These are phyloP conservation scores for Hypomesus transpacificus DNA, from an alignment of 2,113 vertebrate genomes.

Conservation along the genomic window DNA sequence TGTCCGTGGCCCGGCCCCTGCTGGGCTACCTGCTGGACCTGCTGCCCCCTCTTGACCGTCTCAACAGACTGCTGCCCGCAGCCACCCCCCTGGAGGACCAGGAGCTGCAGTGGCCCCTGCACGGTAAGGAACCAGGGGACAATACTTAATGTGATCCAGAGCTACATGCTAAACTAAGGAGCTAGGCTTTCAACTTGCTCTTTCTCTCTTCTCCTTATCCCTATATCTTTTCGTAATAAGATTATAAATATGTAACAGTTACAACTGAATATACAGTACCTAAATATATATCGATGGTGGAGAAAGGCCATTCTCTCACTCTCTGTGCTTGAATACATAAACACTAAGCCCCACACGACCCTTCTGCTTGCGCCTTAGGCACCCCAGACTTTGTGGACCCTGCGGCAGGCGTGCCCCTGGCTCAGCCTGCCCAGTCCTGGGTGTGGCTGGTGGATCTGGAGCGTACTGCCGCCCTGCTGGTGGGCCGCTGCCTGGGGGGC, in stretches of 20 bases:
- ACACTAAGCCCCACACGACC: too few species aligned
- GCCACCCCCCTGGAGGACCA: slow-evolving; percentile 93
- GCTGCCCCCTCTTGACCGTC: slow-evolving; percentile 88
- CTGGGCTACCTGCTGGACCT: slow-evolving; percentile 88
- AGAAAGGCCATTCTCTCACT: too few species aligned
- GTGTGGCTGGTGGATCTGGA: slow-evolving; percentile 97
- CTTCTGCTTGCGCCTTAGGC: slow-evolving; percentile 56
- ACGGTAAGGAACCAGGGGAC: slow-evolving; percentile 73
- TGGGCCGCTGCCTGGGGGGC: slow-evolving; percentile 92
- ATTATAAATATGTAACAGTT: too few species aligned
- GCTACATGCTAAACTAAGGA: too few species aligned
- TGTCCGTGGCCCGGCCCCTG: slow-evolving; percentile 89
- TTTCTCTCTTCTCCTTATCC: too few species aligned
- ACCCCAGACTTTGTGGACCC: slow-evolving; percentile 84
- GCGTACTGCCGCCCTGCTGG: slow-evolving; percentile 88
- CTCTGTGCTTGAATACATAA: too few species aligned
- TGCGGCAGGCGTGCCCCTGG: slow-evolving; percentile 73
- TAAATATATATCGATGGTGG: too few species aligned
- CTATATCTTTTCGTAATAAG: too few species aligned
- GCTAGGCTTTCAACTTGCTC: too few species aligned
- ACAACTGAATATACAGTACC: too few species aligned
- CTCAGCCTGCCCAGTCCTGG: slow-evolving; percentile 84
- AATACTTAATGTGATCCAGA: too few species aligned
- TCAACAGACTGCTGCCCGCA: slow-evolving; percentile 91
- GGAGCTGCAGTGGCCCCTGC: slow-evolving; percentile 96